These are phyloP conservation scores for Callyntrura sp. DNA, from an alignment of 2,888 invertebrate genomes.

Conservation along the genomic window DNA sequence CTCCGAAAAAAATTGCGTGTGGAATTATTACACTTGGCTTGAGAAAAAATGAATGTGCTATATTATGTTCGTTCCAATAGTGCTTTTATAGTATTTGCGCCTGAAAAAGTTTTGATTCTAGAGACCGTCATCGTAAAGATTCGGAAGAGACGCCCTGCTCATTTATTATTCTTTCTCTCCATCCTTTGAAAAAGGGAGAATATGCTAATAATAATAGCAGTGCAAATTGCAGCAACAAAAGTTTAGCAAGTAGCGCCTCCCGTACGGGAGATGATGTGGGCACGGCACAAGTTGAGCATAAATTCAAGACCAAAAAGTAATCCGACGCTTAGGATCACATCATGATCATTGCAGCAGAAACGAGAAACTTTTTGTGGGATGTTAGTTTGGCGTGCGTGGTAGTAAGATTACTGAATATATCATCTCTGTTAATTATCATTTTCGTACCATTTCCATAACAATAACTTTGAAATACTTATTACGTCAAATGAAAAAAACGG, in stretches of 20 bases:
- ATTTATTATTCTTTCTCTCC: no score
- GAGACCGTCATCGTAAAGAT: no score
- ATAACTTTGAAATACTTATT: no score
- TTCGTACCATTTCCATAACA: neutral
- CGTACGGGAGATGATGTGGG: no score
- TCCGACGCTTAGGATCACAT: no score
- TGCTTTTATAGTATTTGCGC: no score
- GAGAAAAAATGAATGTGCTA: neutral
- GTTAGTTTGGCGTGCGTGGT: neutral
- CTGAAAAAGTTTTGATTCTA: no score
- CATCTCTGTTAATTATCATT: neutral
- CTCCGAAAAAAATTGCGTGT: neutral
- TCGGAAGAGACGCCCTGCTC: no score
- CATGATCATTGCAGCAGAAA: neutral
- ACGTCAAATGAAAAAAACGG: no score
- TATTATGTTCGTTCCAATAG: neutral
- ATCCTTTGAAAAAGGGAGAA: neutral
- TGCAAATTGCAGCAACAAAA: neutral
- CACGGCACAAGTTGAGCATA: no score
- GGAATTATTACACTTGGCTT: neutral
- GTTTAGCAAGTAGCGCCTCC: no score
- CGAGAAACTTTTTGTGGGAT: slow-evolving; percentile 1
- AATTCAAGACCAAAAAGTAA: no score
- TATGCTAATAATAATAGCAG: neutral
- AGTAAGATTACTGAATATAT: slow-evolving; percentile 17